These are phyloP conservation scores for Sorex araneus DNA, from an alignment of 2,113 vertebrate species.

Conservation along the genomic window DNA sequence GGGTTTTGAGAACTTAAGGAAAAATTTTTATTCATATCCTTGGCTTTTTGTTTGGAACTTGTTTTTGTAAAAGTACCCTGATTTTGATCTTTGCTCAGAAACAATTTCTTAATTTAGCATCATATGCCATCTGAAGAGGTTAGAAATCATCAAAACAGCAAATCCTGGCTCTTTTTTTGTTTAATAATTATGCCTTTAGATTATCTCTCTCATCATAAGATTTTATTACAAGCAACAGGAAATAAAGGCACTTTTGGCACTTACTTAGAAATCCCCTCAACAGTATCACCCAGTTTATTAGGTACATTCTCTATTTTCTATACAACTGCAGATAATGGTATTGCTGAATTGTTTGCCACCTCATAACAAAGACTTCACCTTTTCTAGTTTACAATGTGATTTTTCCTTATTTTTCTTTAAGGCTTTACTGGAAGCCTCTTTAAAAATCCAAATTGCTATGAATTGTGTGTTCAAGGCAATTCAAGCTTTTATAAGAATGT, in stretches of 20 bases:
- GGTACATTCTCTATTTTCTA: background rate
- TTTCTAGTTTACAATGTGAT: background rate
- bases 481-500: background rate
- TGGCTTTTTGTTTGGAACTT: conserved; percentile 41
- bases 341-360: background rate
- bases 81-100: conserved; percentile 49
- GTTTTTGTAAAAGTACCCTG: conserved; percentile 35
- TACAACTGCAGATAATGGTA: background rate
- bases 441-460: background rate
- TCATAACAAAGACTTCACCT: conserved; percentile 34
- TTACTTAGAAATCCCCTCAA: conserved; percentile 19
- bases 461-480: conserved; percentile 2
- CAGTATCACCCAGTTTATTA: background rate
- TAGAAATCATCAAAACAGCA: conserved; percentile 47
- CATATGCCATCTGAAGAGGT: background rate
- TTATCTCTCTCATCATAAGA: background rate
- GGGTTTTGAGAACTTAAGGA: background rate
- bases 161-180: background rate
- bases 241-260: background rate
- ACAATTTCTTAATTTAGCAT: conserved; percentile 35
- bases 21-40: background rate
- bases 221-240: conserved; percentile 15
- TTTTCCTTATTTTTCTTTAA: conserved; percentile 9
- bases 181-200: background rate
- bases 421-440: conserved; percentile 17